Conservation (phyloP, 2,888 invertebrate genomes). For the Drosophila setosimentum region DNA sequence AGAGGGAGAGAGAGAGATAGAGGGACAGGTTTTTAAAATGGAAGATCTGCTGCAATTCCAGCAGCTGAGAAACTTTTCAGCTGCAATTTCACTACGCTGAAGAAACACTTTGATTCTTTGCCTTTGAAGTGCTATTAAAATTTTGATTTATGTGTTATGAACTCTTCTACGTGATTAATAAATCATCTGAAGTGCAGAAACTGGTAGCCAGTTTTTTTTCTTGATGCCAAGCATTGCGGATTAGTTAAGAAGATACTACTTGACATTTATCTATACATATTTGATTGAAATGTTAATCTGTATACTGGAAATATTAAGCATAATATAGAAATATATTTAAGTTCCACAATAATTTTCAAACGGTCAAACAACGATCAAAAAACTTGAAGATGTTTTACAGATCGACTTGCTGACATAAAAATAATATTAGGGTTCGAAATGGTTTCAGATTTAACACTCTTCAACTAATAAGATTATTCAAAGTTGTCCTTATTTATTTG, state of each 20-base stretch:
- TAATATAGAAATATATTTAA: background rate
- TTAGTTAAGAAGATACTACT: background rate
- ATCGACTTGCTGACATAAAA: background rate
- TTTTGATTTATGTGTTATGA: constrained; percentile 49
- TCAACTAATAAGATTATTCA: background rate
- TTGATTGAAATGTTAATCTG: background rate
- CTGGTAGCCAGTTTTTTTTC: constrained; percentile 59
- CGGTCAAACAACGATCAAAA: background rate
- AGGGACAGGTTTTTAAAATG: background rate
- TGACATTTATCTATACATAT: background rate
- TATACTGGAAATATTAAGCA: background rate
- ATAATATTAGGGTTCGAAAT: background rate
- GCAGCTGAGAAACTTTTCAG: constrained; percentile 22
- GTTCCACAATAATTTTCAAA: background rate
- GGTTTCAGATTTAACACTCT: background rate
- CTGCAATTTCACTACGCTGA: constrained; percentile 39
- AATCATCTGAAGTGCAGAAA: constrained; percentile 53
- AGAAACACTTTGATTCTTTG: constrained; percentile 34
- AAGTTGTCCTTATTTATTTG: too few relatives aligned
- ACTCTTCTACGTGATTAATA: constrained; percentile 45
- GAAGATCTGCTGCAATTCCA: constrained; percentile 34
- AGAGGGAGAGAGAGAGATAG: background rate
- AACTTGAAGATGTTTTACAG: background rate
- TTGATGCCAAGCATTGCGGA: constrained; percentile 25
- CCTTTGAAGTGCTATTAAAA: constrained; percentile 31